Evolutionary conservation across 2,797 vertebrate species (phyloP), one percentile per base, ranked within the genome.

Genomic region (Aeoliscus strigatus): DNA sequence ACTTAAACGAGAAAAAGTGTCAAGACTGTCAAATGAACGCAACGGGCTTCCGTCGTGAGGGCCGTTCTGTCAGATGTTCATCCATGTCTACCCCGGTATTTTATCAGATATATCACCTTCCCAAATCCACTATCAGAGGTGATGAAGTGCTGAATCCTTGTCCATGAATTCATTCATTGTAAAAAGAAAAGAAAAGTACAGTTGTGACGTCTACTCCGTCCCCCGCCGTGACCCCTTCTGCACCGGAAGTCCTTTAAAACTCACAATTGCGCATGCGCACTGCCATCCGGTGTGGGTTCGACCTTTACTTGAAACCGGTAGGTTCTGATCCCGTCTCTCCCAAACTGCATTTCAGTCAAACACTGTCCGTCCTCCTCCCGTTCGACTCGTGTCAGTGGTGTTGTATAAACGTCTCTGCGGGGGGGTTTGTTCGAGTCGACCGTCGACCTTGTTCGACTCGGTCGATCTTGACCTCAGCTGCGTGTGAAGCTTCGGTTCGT

Each of bases 271-370:
- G 80, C 83, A 77, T 77, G 83, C 61, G 72, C 46, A 0, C 0
- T 2, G 14, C 37, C 18, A 21, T 66, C 74, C 68, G n/a, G n/a
- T 46, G 53, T 38, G 72, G 49, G 47, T 83, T 80, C 83, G 83
- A 86, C 83, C 83, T 86, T 77, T 82, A 78, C 74, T 44, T 43
- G 5, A 52, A 21, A 40, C 74, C 61, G 75, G 80, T 82, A 32
- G 76, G 77, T 12, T 40, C 38, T 49, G 51, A 48, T 37, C 47
- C 51, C 43, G 13, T 29, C 48, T 16, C 13, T 16, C 8, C 13
- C 3, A 15, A 50, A 18, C 10, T 7, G 32, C 1, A 0, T 15
- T 44, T 47, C n/a, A n/a, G 3, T 38, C 1, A 2, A 29, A 9
- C n/a, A 2, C 3, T 0, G 9, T 10, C 0, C 1, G 10, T 2